Evolutionary conservation across 2,888 invertebrate genomes (phyloP).

Genomic region (Oasisia sp.): DNA sequence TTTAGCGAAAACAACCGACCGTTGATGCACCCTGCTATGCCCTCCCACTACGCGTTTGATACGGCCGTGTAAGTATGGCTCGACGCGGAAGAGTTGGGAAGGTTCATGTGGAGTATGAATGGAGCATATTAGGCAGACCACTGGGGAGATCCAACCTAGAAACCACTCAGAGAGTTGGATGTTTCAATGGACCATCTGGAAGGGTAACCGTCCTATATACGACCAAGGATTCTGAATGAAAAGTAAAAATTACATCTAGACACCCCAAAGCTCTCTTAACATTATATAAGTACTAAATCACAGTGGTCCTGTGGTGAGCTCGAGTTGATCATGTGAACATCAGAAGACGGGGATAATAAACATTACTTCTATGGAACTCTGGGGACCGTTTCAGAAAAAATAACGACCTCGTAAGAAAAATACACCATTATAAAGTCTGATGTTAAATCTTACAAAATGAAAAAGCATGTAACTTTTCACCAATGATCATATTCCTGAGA

Average conservation of each 20-base stretch:
- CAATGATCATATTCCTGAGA: no score
- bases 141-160: not conserved
- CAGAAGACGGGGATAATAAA: no score
- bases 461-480: no score
- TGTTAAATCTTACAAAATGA: no score
- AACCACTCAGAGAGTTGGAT: not conserved
- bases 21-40: no score
- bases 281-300: not conserved
- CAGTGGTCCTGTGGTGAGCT: not conserved
- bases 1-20: no score
- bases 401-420: no score
- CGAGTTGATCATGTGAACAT: no score
- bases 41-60: no score
- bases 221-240: not conserved
- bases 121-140: not conserved
- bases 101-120: not conserved
- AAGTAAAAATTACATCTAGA: not conserved
- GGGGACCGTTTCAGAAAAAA: no score
- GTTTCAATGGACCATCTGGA: not conserved
- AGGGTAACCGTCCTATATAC: not conserved
- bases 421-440: no score
- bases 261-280: not conserved
- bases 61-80: not conserved
- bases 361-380: no score
- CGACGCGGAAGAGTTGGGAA: not conserved